These are phyloP conservation scores for Trissolcus brochymenae DNA, from an alignment of 2,888 invertebrate genomes.

Conservation along the genomic window DNA sequence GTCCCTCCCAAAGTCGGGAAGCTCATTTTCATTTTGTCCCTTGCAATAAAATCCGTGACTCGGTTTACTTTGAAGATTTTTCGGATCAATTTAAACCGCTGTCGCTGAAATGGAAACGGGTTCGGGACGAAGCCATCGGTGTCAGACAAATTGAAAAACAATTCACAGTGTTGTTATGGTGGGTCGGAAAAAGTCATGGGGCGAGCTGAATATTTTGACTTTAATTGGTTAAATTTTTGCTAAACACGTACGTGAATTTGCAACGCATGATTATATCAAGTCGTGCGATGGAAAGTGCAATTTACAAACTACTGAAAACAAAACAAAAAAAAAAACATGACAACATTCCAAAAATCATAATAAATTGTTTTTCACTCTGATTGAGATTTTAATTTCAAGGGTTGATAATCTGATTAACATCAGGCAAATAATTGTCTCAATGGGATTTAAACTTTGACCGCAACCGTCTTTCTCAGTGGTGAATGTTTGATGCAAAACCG, in stretches of 20 bases:
- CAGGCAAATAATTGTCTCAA: no score
- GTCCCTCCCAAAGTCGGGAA: not conserved
- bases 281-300: no score
- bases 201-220: not conserved
- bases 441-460: no score
- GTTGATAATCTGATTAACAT: no score
- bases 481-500: no score
- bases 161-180: not conserved
- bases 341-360: no score
- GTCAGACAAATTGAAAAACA: not conserved
- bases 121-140: not conserved
- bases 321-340: no score
- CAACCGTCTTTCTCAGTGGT: no score
- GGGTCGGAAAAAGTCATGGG: not conserved
- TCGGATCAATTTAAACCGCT: slow-evolving; percentile 1
- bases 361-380: no score
- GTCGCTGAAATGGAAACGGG: not conserved
- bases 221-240: slow-evolving; percentile 23
- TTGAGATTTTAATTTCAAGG: no score
- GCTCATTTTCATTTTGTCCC: slow-evolving; percentile 36
- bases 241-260: slow-evolving; percentile 4
- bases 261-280: no score
- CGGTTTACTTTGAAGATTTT: slow-evolving; percentile 24
- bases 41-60: slow-evolving; percentile 26
- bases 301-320: no score